Conservation (phyloP, 2,113 vertebrate species). For the Gymnorhina tibicen region DNA sequence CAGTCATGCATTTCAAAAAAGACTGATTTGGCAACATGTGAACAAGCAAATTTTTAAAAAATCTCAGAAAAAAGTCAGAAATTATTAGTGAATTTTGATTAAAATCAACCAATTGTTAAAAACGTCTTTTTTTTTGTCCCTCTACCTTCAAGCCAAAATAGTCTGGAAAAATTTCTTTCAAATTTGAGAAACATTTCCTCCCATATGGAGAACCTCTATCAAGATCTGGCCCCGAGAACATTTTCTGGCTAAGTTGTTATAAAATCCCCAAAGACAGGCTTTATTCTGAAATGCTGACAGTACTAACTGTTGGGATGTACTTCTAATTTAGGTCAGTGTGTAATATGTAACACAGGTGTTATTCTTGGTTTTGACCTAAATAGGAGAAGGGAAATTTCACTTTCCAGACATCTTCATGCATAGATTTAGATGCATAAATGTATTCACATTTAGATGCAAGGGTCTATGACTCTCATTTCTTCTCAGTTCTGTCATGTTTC, state of each 20-base stretch:
- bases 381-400: neutral
- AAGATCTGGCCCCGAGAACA: slow-evolving; percentile 32
- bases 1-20: neutral
- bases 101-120: neutral
- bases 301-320: neutral
- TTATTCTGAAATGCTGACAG: slow-evolving; percentile 44
- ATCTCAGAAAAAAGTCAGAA: neutral
- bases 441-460: neutral
- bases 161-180: slow-evolving; percentile 43
- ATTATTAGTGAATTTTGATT: neutral
- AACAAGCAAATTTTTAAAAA: neutral
- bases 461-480: neutral
- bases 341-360: slow-evolving; percentile 55
- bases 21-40: neutral
- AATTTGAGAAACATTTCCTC: slow-evolving; percentile 51
- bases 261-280: slow-evolving; percentile 23
- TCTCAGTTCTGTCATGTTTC: neutral
- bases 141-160: neutral
- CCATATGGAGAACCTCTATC: slow-evolving; percentile 48
- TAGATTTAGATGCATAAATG: neutral
- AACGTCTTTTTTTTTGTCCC: neutral
- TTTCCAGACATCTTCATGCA: neutral
- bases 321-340: slow-evolving; percentile 39
- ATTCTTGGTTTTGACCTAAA: slow-evolving; percentile 31
- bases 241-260: slow-evolving; percentile 12